Conservation (phyloP, 2,888 invertebrate species). For the Aporophyla lueneburgensis region DNA sequence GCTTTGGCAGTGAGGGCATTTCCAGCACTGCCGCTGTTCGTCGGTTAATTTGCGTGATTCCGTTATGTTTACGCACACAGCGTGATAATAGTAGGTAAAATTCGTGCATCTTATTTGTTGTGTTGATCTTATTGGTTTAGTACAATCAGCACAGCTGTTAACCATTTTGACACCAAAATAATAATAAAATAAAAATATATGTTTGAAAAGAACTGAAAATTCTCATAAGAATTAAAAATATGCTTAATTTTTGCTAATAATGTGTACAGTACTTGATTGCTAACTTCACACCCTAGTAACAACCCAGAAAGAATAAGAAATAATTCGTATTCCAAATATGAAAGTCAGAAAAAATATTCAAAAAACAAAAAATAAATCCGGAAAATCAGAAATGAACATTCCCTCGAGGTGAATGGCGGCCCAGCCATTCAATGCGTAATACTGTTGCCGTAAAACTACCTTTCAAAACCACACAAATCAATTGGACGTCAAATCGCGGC, state of each 20-base stretch:
- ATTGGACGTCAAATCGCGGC: constrained; percentile 43
- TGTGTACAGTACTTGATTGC: neutral
- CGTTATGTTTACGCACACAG: too few species aligned
- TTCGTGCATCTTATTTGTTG: too few species aligned
- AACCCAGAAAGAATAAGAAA: neutral
- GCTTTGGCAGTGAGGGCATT: too few species aligned
- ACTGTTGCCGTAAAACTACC: constrained; percentile 43
- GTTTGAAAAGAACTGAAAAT: too few species aligned
- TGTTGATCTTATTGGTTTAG: too few species aligned
- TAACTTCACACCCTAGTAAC: neutral
- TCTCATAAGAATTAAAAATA: neutral
- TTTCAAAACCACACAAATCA: constrained; percentile 56
- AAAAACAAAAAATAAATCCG: constrained; percentile 17
- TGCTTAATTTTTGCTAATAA: neutral
- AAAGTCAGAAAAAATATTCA: constrained; percentile 10
- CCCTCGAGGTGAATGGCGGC: constrained; percentile 21
- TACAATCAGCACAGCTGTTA: too few species aligned
- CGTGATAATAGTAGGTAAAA: too few species aligned
- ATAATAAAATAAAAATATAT: too few species aligned
- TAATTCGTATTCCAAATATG: neutral
- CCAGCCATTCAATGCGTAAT: constrained; percentile 21
- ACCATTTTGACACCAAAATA: too few species aligned
- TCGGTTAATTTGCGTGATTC: too few species aligned
- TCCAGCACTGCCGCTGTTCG: too few species aligned
- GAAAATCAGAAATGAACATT: constrained; percentile 42